Evolutionary conservation across 1,140 invertebrate species (phyloP).

Genomic region (Lamellibrachia luymesi): DNA sequence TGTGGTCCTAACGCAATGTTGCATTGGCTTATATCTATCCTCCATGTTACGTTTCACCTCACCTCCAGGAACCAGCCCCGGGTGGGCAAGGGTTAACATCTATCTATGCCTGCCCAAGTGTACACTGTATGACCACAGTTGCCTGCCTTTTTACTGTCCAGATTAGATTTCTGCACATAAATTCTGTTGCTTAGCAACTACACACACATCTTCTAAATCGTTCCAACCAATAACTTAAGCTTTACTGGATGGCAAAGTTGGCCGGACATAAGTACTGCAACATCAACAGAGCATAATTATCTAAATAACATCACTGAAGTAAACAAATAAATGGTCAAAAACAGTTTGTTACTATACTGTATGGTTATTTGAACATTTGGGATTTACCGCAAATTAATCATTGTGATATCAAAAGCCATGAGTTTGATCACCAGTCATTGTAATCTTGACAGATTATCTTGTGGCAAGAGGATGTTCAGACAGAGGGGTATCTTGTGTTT

Average conservation of each 20-base stretch:
- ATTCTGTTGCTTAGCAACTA: neutral
- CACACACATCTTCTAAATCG: neutral
- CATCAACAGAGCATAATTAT: neutral
- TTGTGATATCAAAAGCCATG: neutral
- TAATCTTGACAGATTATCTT: too few relatives aligned
- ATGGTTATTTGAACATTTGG: neutral
- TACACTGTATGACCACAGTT: neutral
- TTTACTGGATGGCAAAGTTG: neutral
- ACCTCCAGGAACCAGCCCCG: neutral
- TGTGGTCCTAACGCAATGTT: neutral
- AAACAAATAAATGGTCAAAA: neutral
- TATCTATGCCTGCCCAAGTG: neutral
- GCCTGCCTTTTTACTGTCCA: constrained; percentile 91
- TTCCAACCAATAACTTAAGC: neutral
- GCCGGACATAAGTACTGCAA: neutral
- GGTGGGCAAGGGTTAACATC: neutral
- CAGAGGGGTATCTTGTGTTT: too few relatives aligned
- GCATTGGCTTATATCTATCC: neutral
- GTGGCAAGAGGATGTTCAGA: too few relatives aligned
- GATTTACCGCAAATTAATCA: neutral
- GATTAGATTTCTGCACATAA: constrained; percentile 79
- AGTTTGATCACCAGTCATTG: too few relatives aligned
- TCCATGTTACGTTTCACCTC: neutral
- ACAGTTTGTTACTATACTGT: neutral
- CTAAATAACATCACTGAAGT: neutral